Evolutionary conservation across 1,140 invertebrate species (phyloP), one percentile per base, ranked within the genome.

Genomic region (Heliconius congener): DNA sequence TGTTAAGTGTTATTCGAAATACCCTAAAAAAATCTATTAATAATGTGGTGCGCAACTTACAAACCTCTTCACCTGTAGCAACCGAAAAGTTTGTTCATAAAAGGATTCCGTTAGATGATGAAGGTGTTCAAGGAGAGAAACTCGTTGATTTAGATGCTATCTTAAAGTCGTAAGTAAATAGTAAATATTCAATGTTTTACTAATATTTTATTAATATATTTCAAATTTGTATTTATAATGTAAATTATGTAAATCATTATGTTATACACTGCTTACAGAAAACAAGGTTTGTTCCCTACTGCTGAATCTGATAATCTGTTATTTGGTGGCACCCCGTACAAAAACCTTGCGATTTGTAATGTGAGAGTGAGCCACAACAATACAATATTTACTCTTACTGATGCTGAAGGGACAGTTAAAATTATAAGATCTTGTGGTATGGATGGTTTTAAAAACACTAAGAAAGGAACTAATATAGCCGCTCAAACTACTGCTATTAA

Each of bases 401-500:
- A 98, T 94, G 81, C 91, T 76, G 95, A 96, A 92, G 97, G 97
- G 60, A 86, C 83, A 16, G 94, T 96, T 6, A 95, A 96, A 83
- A 71, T 96, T 1, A 93, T 96, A 19, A 94, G 97, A 75, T 96
- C 97, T 8, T 97, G 98, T 96, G 98, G 98, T 23, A 96, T 97
- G 80, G 98, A 99, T 94, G 99, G 99, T 37, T 99, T 98, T 88
- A 99, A 99, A 93, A 98, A 99, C 94, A 97, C 98, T 5, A 97
- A 97, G 83, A 99, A 99, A 95, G 98, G 98, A 80, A 99, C 99
- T 11, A 99, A 99, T 91, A 97, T 99, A 86, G 99, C 99, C 71
- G 99, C 98, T 19, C 99, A 99, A 95, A 97, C 98, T 52, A 98
- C 98, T 74, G 98, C 97, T 27, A 96, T 98, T 52, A 96, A 95